Evolutionary conservation across 2,797 vertebrate species (phyloP), one percentile per base, ranked within the genome.

Genomic region (Hozukius guyotensis): DNA sequence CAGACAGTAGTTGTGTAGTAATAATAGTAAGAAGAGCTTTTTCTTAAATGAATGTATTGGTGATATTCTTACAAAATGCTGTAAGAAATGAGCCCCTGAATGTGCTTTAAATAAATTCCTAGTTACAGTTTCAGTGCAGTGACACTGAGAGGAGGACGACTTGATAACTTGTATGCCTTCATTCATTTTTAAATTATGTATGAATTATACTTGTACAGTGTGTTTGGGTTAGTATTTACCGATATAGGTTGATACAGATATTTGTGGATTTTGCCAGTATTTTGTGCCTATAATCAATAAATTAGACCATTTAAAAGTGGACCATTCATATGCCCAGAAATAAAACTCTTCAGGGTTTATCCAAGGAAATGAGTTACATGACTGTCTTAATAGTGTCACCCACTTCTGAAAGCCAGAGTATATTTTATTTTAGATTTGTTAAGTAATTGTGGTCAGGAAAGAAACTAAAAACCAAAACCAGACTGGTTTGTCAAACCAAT

Each of bases 21-120:
- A 49, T 68, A 71, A 49, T 68, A 71, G 32, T 2, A 67, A 52
- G 31, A 62, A 49, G 22, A 65, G 25, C n/a, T 61, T 85, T 65
- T 65, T 81, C 38, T 63, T 60, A 32, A 52, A 77, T 88, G 86
- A 89, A 92, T 91, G 89, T 89, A 87, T 65, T n/a, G 5, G n/a
- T 77, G 34, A 62, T 75, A 53, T 63, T 86, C 78, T 87, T 81
- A 63, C 36, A 59, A 73, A 49, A 72, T 11, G 18, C 53, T 72
- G 81, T 75, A 49, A 75, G 69, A 81, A 70, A 64, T 24, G 1
- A 77, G 20, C 42, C 80, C 24, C 22, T 5, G 56, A 11, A 80
- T 85, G 81, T 88, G 75, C 78, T 88, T 86, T 83, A 74, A 77
- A 84, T 70, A 1, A 14, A 75, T 71, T 64, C 42, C 61, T 69